A percentile compares a stretch with the other conserved stretches of the same genome.
Evolutionary conservation across 1,140 invertebrate genomes (phyloP).

Genomic region (Goniozus legneri): DNA sequence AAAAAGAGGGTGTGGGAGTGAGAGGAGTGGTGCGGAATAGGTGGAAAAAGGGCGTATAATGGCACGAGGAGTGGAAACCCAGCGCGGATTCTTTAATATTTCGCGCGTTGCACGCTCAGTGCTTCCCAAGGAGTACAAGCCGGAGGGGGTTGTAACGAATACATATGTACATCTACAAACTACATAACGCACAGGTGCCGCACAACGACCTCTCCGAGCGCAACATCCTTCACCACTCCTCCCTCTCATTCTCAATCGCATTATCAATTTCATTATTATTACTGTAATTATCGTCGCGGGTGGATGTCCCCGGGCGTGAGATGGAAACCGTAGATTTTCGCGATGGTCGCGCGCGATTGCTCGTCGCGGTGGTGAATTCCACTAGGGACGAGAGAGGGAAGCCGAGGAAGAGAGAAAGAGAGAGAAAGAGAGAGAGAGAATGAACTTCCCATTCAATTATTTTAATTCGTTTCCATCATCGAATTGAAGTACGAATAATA

Average conservation of each 20-base stretch:
- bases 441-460: slow-evolving; percentile 30
- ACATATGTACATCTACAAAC: slow-evolving; percentile 10
- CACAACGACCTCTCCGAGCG: neutral
- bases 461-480: slow-evolving; percentile 29
- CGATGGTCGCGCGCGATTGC: neutral
- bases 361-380: neutral
- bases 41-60: no score
- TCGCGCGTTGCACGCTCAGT: no score
- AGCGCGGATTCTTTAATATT: neutral
- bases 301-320: neutral
- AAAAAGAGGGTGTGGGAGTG: slow-evolving; percentile 12
- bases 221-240: slow-evolving; percentile 13
- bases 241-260: slow-evolving; percentile 25
- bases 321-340: neutral
- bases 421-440: slow-evolving; percentile 15
- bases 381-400: neutral
- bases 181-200: neutral
- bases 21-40: no score
- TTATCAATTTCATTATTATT: slow-evolving; percentile 31
- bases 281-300: slow-evolving; percentile 4
- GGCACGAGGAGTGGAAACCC: no score
- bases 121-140: neutral
- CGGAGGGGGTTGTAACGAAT: slow-evolving; percentile 7
- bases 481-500: slow-evolving; percentile 20
- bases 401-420: slow-evolving; percentile 11